Evolutionary conservation across 2,888 invertebrate genomes (phyloP).

Genomic region (Anoplius nigerrimus): DNA sequence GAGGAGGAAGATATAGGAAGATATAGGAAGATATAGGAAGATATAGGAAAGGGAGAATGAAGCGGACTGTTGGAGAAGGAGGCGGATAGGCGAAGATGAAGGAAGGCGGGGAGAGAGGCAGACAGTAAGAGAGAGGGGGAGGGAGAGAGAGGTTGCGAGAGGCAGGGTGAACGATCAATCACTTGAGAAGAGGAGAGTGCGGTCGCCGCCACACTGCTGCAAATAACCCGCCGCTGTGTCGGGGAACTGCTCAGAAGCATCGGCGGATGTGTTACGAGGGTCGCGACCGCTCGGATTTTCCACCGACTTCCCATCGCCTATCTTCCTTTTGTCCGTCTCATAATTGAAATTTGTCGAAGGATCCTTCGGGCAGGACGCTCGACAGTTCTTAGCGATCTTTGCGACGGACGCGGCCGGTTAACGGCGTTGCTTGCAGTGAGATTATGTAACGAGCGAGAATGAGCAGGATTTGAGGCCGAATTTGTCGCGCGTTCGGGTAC

Average conservation of each 20-base stretch:
- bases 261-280: constrained; percentile 25
- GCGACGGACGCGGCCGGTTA: no score
- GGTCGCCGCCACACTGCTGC: constrained; percentile 30
- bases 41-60: neutral
- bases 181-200: constrained; percentile 51
- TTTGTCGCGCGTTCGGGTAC: no score
- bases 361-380: no score
- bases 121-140: constrained; percentile 16
- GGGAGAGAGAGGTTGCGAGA: constrained; percentile 9
- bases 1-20: neutral
- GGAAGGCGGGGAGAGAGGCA: constrained; percentile 1
- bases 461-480: no score
- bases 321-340: constrained; percentile 1
- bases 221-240: constrained; percentile 35
- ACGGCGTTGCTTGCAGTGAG: no score
- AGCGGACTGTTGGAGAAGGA: no score
- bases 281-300: constrained; percentile 13
- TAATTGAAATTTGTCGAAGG: neutral
- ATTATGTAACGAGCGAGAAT: no score
- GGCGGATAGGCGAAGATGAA: neutral
- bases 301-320: constrained; percentile 9
- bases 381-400: no score
- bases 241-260: constrained; percentile 38
- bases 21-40: neutral
- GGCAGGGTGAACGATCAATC: constrained; percentile 62